These are phyloP conservation scores for Genyomyrus donnyi DNA, from an alignment of 2,113 vertebrate genomes.

Conservation along the genomic window DNA sequence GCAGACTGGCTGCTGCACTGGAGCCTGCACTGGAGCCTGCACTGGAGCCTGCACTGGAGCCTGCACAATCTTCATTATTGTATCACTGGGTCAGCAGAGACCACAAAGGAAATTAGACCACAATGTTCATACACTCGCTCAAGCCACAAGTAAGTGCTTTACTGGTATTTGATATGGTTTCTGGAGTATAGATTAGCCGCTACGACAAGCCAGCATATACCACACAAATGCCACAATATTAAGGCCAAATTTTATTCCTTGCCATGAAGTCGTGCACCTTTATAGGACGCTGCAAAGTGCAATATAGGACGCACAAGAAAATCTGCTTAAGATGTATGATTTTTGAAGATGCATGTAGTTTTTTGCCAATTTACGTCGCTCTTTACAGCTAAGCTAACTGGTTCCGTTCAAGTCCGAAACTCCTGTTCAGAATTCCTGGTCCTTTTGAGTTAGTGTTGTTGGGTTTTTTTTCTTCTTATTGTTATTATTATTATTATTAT, in stretches of 20 bases:
- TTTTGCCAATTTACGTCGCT: background rate
- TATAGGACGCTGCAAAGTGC: background rate
- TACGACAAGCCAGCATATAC: background rate
- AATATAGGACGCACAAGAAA: background rate
- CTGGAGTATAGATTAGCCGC: background rate
- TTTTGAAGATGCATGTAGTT: background rate
- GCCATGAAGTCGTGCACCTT: background rate
- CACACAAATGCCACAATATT: background rate
- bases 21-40: background rate
- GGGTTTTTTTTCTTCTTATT: background rate
- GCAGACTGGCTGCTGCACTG: background rate
- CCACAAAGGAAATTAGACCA: background rate
- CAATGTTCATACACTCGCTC: background rate
- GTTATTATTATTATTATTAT: conserved; percentile 53
- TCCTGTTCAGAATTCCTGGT: background rate
- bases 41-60: background rate
- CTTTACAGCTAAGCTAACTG: background rate
- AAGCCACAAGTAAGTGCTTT: background rate
- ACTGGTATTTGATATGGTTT: background rate
- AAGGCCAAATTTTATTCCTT: background rate
- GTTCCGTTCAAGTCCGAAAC: background rate
- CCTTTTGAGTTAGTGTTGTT: background rate
- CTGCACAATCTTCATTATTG: background rate
- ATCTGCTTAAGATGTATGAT: background rate
- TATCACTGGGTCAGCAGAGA: background rate